Percentiles rank a stretch among this genome's conserved stretches.
Conservation (phyloP, 2,113 vertebrate genomes). For the Ptyas mucosa region DNA sequence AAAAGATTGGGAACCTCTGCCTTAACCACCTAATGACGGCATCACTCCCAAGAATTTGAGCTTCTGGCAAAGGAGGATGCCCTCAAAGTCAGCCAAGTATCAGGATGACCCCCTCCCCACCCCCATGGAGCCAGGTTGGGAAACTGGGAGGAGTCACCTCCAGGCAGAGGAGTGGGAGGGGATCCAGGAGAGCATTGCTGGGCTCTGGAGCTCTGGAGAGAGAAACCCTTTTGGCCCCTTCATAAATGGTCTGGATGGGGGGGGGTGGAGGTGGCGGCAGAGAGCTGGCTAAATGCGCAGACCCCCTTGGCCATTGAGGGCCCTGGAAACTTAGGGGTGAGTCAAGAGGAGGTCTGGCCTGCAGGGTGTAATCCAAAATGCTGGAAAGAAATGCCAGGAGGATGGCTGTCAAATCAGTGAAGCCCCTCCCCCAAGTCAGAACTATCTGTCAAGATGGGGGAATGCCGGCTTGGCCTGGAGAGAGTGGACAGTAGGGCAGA, state of each 20-base stretch:
- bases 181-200: not conserved
- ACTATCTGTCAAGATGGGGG: rapidly evolving
- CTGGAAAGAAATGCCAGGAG: not conserved
- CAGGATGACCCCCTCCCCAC: too few relatives aligned
- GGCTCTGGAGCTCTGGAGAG: not conserved
- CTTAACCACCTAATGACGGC: too few relatives aligned
- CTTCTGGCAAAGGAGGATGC: not conserved
- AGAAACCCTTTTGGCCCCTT: not conserved
- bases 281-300: not conserved
- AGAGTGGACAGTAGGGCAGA: too few relatives aligned
- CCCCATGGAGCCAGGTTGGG: not conserved
- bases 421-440: too few relatives aligned
- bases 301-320: not conserved
- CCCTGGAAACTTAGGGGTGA: not conserved
- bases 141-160: not conserved
- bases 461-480: too few relatives aligned
- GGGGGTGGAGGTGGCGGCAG: too few relatives aligned
- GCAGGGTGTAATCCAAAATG: not conserved
- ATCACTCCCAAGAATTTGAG: not conserved
- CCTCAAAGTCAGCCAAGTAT: too few relatives aligned
- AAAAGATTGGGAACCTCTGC: too few relatives aligned
- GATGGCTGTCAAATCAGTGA: not conserved
- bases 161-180: not conserved
- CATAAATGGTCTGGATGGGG: not conserved
- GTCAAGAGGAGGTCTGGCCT: not conserved